Base-by-base conservation (phyloP, 1,140 invertebrate species). In the Drosophila santomea region DNA sequence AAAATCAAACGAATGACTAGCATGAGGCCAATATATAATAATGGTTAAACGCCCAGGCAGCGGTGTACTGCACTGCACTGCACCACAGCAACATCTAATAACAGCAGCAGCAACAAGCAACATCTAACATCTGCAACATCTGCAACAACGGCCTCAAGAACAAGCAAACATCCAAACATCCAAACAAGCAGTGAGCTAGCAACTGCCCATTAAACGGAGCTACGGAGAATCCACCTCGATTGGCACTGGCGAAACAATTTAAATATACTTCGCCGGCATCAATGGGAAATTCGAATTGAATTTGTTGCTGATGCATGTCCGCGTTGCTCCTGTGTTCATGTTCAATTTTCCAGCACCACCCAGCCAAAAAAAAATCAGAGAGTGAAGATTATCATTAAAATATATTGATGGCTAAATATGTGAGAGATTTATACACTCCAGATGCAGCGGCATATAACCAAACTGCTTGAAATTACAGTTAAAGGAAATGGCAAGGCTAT, bases 1-100 rank as follows among this genome's bases (percentile, higher is more conserved):
- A 80, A 72, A 73, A 81, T 62, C 78, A 80, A 80, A 81, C 73
- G 79, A 82, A 74, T 67, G 62, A 73, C 79, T 81, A 81, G 74
- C 78, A 81, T 78, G 67, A 64, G 67, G 78, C 79, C 78, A 81
- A 82, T 81, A 82, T 82, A 81, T 82, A 81, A 81, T 81, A 81
- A 81, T 81, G 67, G 78, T 54, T 82, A 74, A 82, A 81, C 79
- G 78, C 79, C 79, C 78, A 81, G 73, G 73, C 66, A 71, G 36
- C 64, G 64, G 1, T 32, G 35, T 55, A 20, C 23, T 39, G 28
- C 51, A 56, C 12, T 15, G 3, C 44, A 45, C 20, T 25, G 17
- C 41, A 51, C 64, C 15, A 15, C 55, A 74, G 45, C 59, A 69
- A 59, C 58, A 50, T 45, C 71, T 63, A 75, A 75, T 79, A 67